Conservation (phyloP, 1,140 invertebrate genomes). For the Anastatus disparis region DNA sequence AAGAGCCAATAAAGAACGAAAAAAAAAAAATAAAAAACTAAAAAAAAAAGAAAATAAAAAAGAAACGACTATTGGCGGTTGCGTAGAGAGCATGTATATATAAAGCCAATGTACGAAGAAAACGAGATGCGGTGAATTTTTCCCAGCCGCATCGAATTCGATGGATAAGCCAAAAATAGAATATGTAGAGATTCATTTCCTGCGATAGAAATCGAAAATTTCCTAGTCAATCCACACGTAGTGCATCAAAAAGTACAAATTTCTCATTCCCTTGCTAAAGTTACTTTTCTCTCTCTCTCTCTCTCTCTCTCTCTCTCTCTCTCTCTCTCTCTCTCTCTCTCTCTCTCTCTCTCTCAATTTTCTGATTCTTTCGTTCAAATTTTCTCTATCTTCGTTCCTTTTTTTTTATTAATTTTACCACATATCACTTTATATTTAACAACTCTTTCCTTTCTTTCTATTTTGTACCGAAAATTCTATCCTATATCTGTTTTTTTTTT, state of each 20-base stretch:
- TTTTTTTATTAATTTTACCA: conserved; percentile 2
- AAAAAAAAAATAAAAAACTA: too few species aligned
- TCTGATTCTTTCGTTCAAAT: neutral
- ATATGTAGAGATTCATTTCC: conserved; percentile 39
- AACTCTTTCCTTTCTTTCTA: conserved; percentile 15
- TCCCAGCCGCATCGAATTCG: conserved; percentile 14
- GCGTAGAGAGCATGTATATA: neutral
- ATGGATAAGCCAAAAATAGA: conserved; percentile 37
- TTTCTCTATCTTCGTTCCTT: neutral
- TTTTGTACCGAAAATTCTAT: too few species aligned
- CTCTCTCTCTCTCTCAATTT: neutral
- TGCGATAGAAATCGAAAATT: conserved; percentile 37
- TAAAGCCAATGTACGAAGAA: neutral
- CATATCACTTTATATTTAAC: conserved; percentile 6
- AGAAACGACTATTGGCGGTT: neutral
- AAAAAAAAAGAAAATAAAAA: too few species aligned
- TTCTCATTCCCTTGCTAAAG: conserved; percentile 38
- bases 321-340: conserved; percentile 26
- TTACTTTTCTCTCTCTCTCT: conserved; percentile 29
- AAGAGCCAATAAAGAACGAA: conserved; percentile 7
- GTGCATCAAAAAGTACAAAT: conserved; percentile 33
- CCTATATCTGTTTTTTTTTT: neutral
- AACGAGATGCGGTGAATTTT: conserved; percentile 31
- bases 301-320: neutral
- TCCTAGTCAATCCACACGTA: conserved; percentile 13